Conservation (phyloP, 2,797 vertebrate genomes). For the Odontamblyopus rebecca region DNA sequence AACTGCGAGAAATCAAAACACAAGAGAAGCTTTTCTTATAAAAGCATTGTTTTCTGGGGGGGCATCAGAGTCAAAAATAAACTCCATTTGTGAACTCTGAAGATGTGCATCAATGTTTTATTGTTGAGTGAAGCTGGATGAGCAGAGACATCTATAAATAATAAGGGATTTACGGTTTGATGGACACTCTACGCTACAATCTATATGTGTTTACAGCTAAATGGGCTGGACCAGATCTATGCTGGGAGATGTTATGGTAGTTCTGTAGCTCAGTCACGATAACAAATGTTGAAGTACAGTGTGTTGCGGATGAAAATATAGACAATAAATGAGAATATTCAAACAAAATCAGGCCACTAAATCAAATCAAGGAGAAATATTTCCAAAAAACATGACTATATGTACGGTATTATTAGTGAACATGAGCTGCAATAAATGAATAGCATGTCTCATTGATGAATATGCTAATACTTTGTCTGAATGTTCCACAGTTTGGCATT, state of each 20-base stretch:
- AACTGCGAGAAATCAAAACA: not conserved
- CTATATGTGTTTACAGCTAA: constrained; percentile 5
- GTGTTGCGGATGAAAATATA: no score
- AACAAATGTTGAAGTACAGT: no score
- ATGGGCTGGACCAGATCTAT: not conserved
- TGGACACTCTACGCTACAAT: constrained; percentile 21
- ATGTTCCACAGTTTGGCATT: no score
- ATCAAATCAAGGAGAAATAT: no score
- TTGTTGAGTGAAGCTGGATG: constrained; percentile 45
- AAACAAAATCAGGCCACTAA: no score
- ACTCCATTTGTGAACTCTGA: constrained; percentile 54
- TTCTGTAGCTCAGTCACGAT: not conserved
- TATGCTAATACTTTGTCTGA: no score
- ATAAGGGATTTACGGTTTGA: constrained; percentile 45
- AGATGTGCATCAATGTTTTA: constrained; percentile 66
- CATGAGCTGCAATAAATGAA: no score
- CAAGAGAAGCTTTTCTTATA: not conserved
- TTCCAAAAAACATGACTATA: no score
- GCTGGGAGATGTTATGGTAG: not conserved
- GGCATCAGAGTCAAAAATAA: not conserved
- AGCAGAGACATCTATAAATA: constrained; percentile 55
- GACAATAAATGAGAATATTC: no score
- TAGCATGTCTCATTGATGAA: no score
- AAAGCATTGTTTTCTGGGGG: not conserved
- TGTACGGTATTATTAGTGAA: no score